Evolutionary conservation across 2,888 invertebrate genomes (phyloP).

Genomic region (Habrosyne pyritoides): DNA sequence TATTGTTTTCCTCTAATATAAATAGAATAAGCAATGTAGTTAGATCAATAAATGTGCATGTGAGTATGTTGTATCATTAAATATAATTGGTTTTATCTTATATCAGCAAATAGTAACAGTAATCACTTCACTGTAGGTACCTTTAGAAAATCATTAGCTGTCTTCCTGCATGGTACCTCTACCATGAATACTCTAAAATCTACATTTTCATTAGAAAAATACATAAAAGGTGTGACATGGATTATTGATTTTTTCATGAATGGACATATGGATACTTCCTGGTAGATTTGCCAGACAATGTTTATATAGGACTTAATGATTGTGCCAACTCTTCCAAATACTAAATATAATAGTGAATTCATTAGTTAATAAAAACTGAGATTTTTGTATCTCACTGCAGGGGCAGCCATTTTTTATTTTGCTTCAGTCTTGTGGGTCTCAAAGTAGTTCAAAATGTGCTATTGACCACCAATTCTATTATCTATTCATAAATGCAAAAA

Average conservation of each 20-base stretch:
- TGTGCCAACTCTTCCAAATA: too few relatives aligned
- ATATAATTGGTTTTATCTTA: background rate
- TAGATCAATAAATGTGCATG: background rate
- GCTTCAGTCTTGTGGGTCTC: too few relatives aligned
- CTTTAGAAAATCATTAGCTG: background rate
- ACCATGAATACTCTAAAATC: background rate
- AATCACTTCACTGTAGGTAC: background rate
- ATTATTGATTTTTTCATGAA: background rate
- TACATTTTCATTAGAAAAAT: background rate
- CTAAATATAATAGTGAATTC: too few relatives aligned
- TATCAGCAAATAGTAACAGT: background rate
- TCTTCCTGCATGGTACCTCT: background rate
- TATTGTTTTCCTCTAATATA: background rate
- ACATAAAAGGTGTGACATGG: background rate
- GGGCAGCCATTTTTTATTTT: too few relatives aligned
- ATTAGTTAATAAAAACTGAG: too few relatives aligned
- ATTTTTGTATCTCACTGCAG: too few relatives aligned
- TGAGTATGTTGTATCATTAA: background rate
- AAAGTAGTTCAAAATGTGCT: too few relatives aligned
- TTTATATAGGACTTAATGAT: background rate
- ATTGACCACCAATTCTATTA: too few relatives aligned
- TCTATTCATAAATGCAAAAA: too few relatives aligned
- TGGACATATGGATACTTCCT: background rate
- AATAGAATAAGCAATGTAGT: background rate
- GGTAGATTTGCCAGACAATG: background rate